Conservation (phyloP, 2,797 vertebrate species). For the Rhincodon typus region DNA sequence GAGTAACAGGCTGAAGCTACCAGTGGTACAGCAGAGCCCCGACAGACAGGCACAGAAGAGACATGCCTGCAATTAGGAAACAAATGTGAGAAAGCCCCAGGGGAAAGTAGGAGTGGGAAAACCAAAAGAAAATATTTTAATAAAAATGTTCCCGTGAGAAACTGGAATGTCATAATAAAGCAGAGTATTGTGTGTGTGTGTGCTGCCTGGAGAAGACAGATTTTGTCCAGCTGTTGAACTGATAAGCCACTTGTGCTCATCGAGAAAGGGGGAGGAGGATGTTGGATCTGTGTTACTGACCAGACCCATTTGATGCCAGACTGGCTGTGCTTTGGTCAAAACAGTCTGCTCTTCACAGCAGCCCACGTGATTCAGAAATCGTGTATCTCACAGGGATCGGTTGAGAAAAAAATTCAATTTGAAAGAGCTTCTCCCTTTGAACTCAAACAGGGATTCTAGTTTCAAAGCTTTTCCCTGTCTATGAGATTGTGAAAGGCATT, state of each 20-base stretch:
- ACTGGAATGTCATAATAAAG: constrained; percentile 22
- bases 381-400: background rate
- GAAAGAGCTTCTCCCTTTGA: background rate
- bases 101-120: constrained; percentile 15
- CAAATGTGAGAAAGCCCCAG: background rate
- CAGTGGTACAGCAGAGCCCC: too few species aligned
- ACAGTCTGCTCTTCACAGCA: background rate
- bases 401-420: background rate
- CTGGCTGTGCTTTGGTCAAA: background rate
- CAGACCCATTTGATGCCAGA: background rate
- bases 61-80: too few species aligned
- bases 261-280: background rate
- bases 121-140: constrained; percentile 19
- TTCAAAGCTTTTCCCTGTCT: background rate
- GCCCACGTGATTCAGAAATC: background rate
- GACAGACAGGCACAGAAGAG: background rate
- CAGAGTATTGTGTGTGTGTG: background rate
- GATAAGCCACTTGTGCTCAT: background rate
- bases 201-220: background rate
- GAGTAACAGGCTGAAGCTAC: background rate
- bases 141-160: constrained; percentile 23
- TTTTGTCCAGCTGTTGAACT: constrained; percentile 1
- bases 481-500: background rate
- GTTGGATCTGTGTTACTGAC: background rate
- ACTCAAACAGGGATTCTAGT: background rate